Base-by-base conservation (phyloP, 2,113 vertebrate species). In the Tupaia tana region DNA sequence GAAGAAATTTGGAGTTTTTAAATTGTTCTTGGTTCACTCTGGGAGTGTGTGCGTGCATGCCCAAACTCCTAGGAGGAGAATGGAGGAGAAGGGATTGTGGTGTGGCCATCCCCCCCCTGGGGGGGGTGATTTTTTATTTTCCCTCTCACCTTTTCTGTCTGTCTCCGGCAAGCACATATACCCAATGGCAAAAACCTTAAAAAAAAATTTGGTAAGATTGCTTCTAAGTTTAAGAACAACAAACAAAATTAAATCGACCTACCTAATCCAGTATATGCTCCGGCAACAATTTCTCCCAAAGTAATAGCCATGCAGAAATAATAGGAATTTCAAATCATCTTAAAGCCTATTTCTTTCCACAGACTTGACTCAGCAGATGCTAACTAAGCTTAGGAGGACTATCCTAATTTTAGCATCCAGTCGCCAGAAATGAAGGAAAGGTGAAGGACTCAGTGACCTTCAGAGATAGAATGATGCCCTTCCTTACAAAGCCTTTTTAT, bases 291-390 rank as follows among this genome's bases (percentile, higher is more conserved):
- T 91, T 96, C 58, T 63, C 19, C 29, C 94, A 63, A 64, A 93
- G 56, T 84, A 96, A 90, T 82, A 86, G 84, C 59, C 67, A 63
- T 77, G 27, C 89, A 89, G 90, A 97, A 93, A 93, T 91, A 90
- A 96, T 97, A 94, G 95, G 71, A 96, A 93, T 93, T 97, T 96
- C 67, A 92, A 92, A 90, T 96, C 31, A 29, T 81, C 18, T 74
- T 91, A 74, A 93, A 94, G n/a, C 82, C 77, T 58, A 18, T 86
- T 94, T 95, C 79, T 80, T 95, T 96, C 89, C 80, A 59, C 86
- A 91, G 96, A 84, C 71, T 91, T 89, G 94, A 85, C 89, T 96
- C 63, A 75, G 91, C 83, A 96, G 86, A 95, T 94, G 89, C 80
- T 95, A 81, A 89, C 22, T 75, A 97, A 84, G 80, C 43, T 96